Base-by-base conservation (phyloP, 1,140 invertebrate species). In the Apolygus lucorum region DNA sequence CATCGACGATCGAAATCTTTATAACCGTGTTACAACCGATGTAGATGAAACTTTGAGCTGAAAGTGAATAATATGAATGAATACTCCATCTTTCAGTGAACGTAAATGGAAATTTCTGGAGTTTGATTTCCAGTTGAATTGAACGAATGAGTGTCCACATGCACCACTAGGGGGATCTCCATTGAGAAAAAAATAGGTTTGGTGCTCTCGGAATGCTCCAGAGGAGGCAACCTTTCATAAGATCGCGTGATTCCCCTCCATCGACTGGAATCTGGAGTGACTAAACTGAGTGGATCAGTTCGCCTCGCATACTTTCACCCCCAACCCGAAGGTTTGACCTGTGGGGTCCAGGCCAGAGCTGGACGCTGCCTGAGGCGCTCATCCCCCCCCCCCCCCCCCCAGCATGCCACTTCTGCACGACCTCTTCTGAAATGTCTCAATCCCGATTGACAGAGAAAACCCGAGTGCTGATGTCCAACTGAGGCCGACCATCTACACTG, bases 261-360 rank as follows among this genome's bases (percentile, higher is more conserved):
- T 22, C 54, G 54, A 17, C 54, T 11, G 54, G 54, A 59, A 59
- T 59, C 54, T 22, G 34, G 22, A 59, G 22, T 59, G 54, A 59
- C 54, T 59, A 22, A 59, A 59, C 54, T 59, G 22, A 59, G 54
- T 59, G 8, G 54, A 59, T 59, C 54, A 59, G 22, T 59, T 59
- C 22, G n/a, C 54, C 54, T 59, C 54, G 54, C 54, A 59, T 24
- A 59, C 54, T 59, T 59, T 59, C 54, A 59, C 54, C 54, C 54
- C 54, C 54, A 22, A 17, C 54, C 22, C 54, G 54, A 22, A 24
- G 54, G 54, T 59, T 59, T 59, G 54, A 59, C 54, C 54, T 59
- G 54, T 59, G 54, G 22, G 54, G 54, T 59, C 54, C 54, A 59
- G 34, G 54, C 11, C 22, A 17, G 11, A n/a, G n/a, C n/a, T n/a